These are phyloP conservation scores for Bufo bufo DNA, from an alignment of 2,113 vertebrate species.

Conservation along the genomic window DNA sequence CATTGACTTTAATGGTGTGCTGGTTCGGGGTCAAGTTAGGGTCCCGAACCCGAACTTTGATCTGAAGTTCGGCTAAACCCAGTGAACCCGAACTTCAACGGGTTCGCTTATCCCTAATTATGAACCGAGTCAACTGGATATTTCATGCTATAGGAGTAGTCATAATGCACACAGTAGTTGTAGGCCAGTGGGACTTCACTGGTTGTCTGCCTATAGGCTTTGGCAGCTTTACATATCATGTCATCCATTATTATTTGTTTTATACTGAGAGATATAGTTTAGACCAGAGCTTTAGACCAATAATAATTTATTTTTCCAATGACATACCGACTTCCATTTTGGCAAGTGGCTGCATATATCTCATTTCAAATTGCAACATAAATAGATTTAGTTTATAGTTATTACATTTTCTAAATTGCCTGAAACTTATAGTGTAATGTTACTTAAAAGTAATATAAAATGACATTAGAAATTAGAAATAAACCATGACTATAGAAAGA, in stretches of 20 bases:
- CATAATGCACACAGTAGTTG: background rate
- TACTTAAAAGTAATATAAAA: constrained; percentile 26
- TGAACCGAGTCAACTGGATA: background rate
- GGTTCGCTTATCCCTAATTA: no score
- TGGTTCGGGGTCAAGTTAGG: no score
- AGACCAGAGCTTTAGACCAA: background rate
- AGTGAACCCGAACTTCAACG: no score
- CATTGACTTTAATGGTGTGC: no score
- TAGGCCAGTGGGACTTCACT: background rate
- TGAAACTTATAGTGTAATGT: background rate
- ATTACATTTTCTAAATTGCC: constrained; percentile 27
- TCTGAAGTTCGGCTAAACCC: no score
- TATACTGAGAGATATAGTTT: background rate
- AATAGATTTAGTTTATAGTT: constrained; percentile 2
- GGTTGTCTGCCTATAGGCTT: background rate
- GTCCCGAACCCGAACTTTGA: no score
- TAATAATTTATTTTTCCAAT: constrained; percentile 6
- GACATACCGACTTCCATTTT: constrained; percentile 28
- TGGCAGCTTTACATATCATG: background rate
- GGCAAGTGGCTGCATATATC: background rate
- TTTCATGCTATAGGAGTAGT: background rate
- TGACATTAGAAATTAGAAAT: constrained; percentile 17
- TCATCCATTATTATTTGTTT: background rate
- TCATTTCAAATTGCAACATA: constrained; percentile 4
- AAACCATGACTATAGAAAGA: constrained; percentile 11